Evolutionary conservation across 2,797 vertebrate species (phyloP), one percentile per base, ranked within the genome.

Genomic region (Pterois miles): DNA sequence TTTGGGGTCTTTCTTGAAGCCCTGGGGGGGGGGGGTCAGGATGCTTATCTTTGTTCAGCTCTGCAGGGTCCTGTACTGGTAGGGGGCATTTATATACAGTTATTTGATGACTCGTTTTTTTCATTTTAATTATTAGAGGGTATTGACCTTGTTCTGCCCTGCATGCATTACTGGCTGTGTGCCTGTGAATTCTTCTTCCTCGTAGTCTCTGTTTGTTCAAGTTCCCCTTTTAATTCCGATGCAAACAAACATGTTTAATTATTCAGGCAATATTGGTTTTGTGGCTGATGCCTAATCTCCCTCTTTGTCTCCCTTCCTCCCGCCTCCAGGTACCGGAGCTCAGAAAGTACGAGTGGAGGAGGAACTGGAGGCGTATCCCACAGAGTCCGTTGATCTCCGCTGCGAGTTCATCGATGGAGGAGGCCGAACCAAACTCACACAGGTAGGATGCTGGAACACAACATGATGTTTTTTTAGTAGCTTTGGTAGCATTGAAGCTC

Each of bases 301-400:
- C 16, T 50, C 22, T 70, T 25, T 67, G 14, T 78, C 60, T 80
- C 22, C n/a, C 22, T 43, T 18, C 6, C 4, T 2, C 46, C 56
- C 46, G 52, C 56, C 78, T 66, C 1, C 90, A 96, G 95, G 81
- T 50, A 52, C 83, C 25, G 53, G 67, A 40, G 89, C 92, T 82
- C 95, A 96, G 86, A 94, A 95, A 29, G 94, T 96, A 58, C 91
- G 82, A 4, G 96, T 97, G 0, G 92, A 82, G 0, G 84, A 93
- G 20, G 94, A 96, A 83, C 56, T 97, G 70, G 94, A 90, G 34
- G 96, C 96, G 7, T 91, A 76, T 71, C 92, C 96, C 62, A 95
- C 93, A 0, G 88, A 92, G 58, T 92, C 92, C 0, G 95, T 96
- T 11, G 85, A 92, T 22, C 91, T 98, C 16, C 94, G 92, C 1